Percentiles rank a stretch among this genome's conserved stretches.
Evolutionary conservation across 2,113 vertebrate species (phyloP).

Genomic region (Okapia johnstoni): DNA sequence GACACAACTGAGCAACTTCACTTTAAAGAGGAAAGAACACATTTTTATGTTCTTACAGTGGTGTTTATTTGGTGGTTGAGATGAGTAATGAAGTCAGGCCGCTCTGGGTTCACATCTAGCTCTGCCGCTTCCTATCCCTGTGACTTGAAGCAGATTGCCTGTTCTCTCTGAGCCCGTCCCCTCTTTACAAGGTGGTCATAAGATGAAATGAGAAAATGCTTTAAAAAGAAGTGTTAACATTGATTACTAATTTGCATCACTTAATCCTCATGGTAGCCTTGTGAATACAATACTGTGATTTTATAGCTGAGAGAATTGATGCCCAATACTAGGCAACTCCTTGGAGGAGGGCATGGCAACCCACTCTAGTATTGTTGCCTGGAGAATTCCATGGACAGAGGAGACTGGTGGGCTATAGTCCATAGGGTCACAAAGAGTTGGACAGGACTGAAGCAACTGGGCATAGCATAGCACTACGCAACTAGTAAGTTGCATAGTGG

Average conservation of each 20-base stretch:
- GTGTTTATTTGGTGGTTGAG: neutral
- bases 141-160: neutral
- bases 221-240: neutral
- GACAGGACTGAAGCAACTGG: neutral
- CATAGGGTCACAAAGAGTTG: neutral
- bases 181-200: neutral
- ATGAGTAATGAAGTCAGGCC: neutral
- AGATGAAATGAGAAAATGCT: neutral
- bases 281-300: neutral
- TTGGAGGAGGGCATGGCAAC: neutral
- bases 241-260: neutral
- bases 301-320: neutral
- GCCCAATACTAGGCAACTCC: neutral
- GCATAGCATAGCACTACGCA: neutral
- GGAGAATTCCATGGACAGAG: neutral
- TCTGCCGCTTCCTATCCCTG: neutral
- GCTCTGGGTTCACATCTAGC: neutral
- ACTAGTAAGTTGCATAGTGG: neutral
- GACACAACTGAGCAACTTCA: neutral
- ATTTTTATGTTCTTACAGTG: neutral
- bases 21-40: neutral
- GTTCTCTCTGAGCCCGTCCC: neutral
- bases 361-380: neutral
- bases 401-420: neutral
- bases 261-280: neutral